Base-by-base conservation (phyloP, 2,797 vertebrate genomes). In the Crenuchus spilurus region DNA sequence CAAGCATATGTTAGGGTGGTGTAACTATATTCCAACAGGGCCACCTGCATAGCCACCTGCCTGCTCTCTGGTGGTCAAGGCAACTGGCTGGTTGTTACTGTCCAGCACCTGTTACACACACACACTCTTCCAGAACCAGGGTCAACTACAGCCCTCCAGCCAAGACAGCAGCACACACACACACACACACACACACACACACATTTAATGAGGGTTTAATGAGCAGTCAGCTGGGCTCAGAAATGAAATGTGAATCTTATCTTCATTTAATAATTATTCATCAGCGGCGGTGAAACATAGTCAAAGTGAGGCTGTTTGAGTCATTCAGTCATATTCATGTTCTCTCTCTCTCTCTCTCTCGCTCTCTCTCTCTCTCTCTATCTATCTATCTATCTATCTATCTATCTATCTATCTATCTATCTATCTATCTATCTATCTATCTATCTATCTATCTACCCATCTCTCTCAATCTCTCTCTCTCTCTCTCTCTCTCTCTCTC, bases 81-180 rank as follows among this genome's bases (percentile, higher is more conserved):
- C 54, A 60, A 44, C 73, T 83, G 48, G 39, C 75, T 74, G 71
- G 48, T 39, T 58, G 44, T 14, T 24, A 46, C 73, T 61, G 70
- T 30, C 41, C 22, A 69, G 57, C 83, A 83, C 81, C 78, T 86
- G 84, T 80, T 82, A 46, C 69, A 22, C 60, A 61, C 31, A 1
- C 26, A 69, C 18, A 6, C 20, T 46, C 20, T 10, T 20, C 18
- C 4, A n/a, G 2, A 6, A 7, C 7, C 37, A 16, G 52, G 13
- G 22, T 44, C 8, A 10, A 18, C 11, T 44, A 30, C 22, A 58
- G 18, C 8, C 63, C 26, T 13, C 9, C 28, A 20, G 30, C n/a
- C 61, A 54, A 31, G 57, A 20, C 28, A 28, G 8, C 30, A 13
- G n/a, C 57, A 26, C 70, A 35, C 52, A 44, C 58, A 39, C 52